Conservation (phyloP, 2,113 vertebrate genomes). For the Alethe diademata region DNA sequence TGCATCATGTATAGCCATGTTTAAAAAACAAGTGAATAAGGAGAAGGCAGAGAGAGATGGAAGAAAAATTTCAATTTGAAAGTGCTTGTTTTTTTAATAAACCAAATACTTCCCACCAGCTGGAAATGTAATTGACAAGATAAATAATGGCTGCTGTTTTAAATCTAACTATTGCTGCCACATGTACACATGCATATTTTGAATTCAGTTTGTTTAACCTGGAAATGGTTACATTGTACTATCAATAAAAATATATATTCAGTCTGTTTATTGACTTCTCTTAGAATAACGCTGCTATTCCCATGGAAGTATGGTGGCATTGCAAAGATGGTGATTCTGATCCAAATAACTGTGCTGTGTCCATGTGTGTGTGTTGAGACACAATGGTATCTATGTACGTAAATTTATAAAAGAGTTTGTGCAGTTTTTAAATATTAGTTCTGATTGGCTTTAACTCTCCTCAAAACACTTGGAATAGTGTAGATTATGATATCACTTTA, state of each 20-base stretch:
- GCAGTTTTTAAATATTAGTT: not conserved
- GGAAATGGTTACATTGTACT: not conserved
- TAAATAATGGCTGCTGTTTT: not conserved
- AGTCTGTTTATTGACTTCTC: not conserved
- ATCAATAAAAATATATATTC: not conserved
- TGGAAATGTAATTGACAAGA: not conserved
- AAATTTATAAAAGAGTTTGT: not conserved
- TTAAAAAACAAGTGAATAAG: not conserved
- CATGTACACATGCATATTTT: fast-evolving
- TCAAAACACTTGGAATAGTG: not conserved
- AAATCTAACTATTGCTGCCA: not conserved
- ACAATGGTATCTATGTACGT: not conserved
- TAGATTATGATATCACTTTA: not conserved
- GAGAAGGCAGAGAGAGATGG: not conserved
- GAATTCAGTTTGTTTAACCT: not conserved
- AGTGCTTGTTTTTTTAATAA: not conserved
- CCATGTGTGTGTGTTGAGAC: not conserved
- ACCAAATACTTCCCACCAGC: not conserved
- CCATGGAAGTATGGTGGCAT: not conserved
- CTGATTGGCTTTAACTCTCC: not conserved
- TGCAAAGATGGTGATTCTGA: not conserved
- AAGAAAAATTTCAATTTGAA: not conserved
- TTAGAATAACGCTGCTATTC: not conserved
- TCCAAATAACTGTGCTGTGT: not conserved
- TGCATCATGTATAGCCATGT: not conserved